Percentiles rank a stretch among this genome's conserved stretches.
Conservation (phyloP, 1,140 invertebrate species). For the Drosophila yakuba region DNA sequence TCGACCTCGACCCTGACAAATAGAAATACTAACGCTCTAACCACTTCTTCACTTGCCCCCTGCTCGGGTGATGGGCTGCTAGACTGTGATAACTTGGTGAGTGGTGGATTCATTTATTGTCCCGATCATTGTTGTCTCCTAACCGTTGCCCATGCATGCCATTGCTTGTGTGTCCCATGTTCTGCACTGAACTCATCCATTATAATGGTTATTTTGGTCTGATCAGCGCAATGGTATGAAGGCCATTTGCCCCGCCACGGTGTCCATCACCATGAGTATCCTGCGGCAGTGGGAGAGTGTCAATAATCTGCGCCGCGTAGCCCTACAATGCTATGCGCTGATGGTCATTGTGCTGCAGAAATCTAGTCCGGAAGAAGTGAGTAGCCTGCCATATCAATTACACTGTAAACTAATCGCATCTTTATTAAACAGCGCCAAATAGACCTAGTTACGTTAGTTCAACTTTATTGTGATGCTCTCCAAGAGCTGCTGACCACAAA, state of each 20-base stretch:
- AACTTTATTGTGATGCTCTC: slow-evolving; percentile 85
- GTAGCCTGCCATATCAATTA: slow-evolving; percentile 1
- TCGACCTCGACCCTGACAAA: slow-evolving; percentile 46
- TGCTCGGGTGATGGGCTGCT: slow-evolving; percentile 77
- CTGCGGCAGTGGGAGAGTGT: slow-evolving; percentile 84
- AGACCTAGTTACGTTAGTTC: slow-evolving; percentile 86
- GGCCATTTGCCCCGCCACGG: slow-evolving; percentile 87
- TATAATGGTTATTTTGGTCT: slow-evolving; percentile 13
- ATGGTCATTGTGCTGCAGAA: slow-evolving; percentile 87
- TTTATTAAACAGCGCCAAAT: slow-evolving; percentile 86
- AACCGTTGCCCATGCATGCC: slow-evolving; percentile 29
- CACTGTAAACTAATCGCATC: neutral
- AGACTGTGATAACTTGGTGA: slow-evolving; percentile 85
- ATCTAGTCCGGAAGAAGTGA: slow-evolving; percentile 87
- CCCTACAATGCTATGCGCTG: slow-evolving; percentile 86
- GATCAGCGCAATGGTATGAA: slow-evolving; percentile 87
- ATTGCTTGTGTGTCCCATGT: slow-evolving; percentile 27
- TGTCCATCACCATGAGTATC: slow-evolving; percentile 86
- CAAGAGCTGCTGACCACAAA: slow-evolving; percentile 72
- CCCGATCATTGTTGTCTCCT: slow-evolving; percentile 61
- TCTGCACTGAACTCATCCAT: neutral
- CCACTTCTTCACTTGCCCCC: slow-evolving; percentile 70
- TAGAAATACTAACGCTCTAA: slow-evolving; percentile 81
- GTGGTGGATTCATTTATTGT: slow-evolving; percentile 57
- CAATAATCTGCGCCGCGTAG: slow-evolving; percentile 82